Percentiles rank a stretch among this genome's conserved stretches.
Evolutionary conservation across 1,140 invertebrate species (phyloP).

Genomic region (Prorops nasuta): DNA sequence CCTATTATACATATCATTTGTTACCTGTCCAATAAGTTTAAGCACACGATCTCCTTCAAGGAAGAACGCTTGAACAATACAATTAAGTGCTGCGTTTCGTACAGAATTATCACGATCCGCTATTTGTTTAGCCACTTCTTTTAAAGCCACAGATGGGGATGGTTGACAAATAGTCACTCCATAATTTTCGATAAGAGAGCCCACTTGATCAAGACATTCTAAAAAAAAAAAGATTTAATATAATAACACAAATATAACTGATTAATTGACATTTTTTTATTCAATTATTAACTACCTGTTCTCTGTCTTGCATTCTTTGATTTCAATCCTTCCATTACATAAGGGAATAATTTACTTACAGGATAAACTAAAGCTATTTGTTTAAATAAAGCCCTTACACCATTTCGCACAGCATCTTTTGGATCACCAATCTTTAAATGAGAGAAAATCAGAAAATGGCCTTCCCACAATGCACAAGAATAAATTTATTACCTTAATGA

Average conservation of each 20-base stretch:
- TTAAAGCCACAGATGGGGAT: slow-evolving; percentile 73
- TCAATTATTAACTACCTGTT: slow-evolving; percentile 63
- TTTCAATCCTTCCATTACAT: slow-evolving; percentile 92
- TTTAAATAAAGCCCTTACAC: slow-evolving; percentile 82
- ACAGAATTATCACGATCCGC: slow-evolving; percentile 95
- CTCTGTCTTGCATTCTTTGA: slow-evolving; percentile 96
- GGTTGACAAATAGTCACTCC: slow-evolving; percentile 84
- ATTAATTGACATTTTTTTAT: background rate
- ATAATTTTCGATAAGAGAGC: slow-evolving; percentile 81
- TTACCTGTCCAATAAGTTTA: slow-evolving; percentile 86
- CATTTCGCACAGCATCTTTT: slow-evolving; percentile 90
- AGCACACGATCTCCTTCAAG: slow-evolving; percentile 88
- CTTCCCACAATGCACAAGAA: background rate
- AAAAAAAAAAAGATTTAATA: slow-evolving; percentile 19
- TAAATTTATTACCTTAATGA: slow-evolving; percentile 73
- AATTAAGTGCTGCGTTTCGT: slow-evolving; percentile 92
- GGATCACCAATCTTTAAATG: slow-evolving; percentile 82
- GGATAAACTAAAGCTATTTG: slow-evolving; percentile 85
- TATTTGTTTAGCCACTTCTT: slow-evolving; percentile 92
- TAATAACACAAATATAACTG: background rate
- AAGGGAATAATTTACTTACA: slow-evolving; percentile 84
- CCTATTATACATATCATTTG: background rate
- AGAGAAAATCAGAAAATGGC: slow-evolving; percentile 1
- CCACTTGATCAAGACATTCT: slow-evolving; percentile 93
- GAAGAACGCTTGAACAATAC: slow-evolving; percentile 87